These are phyloP conservation scores for Leptosomus discolor DNA, from an alignment of 2,113 vertebrate genomes.

Conservation along the genomic window DNA sequence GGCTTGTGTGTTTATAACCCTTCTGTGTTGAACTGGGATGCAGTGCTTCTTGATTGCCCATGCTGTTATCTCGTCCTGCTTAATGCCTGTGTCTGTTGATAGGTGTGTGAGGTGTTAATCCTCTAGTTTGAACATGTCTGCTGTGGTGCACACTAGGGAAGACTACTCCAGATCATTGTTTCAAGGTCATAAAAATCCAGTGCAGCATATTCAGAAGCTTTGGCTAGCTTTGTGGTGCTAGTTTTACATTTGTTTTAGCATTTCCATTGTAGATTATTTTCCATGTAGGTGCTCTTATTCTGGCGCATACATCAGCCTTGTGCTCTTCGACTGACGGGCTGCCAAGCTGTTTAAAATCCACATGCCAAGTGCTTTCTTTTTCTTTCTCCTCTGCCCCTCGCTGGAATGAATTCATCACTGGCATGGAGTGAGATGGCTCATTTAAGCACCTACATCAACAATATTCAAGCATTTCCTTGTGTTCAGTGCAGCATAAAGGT, in stretches of 20 bases:
- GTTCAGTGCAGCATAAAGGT: not conserved
- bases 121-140: slow-evolving; percentile 37
- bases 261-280: not conserved
- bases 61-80: slow-evolving; percentile 65
- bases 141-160: slow-evolving; percentile 2
- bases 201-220: slow-evolving; percentile 11
- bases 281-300: not conserved
- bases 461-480: not conserved
- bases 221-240: not conserved
- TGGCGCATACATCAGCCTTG: not conserved
- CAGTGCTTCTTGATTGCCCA: slow-evolving; percentile 57
- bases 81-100: slow-evolving; percentile 65
- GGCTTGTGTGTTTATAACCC: slow-evolving; percentile 56
- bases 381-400: not conserved
- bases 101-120: slow-evolving; percentile 72
- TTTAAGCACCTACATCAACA: not conserved
- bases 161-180: slow-evolving; percentile 27
- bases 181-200: slow-evolving; percentile 53
- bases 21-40: slow-evolving; percentile 53
- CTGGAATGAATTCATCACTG: not conserved
- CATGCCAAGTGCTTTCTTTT: not conserved
- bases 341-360: not conserved
- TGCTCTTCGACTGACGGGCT: not conserved
- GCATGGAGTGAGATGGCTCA: not conserved
- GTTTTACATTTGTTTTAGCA: not conserved